These are phyloP conservation scores for Acrobeloides nanus DNA, from an alignment of 2,888 invertebrate genomes.

Conservation along the genomic window DNA sequence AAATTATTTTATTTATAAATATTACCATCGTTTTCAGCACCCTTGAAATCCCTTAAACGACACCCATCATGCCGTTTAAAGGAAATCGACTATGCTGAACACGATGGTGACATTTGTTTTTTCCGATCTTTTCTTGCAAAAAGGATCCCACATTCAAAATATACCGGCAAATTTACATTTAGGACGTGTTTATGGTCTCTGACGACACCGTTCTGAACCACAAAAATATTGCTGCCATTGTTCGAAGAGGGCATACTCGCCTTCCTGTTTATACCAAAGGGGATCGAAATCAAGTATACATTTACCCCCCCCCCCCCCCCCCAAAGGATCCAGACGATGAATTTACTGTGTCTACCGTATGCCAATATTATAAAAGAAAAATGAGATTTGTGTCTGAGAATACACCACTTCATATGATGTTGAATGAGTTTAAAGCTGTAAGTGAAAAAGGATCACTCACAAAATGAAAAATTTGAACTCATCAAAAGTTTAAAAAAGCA, in stretches of 20 bases:
- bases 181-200: conserved; percentile 90
- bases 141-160: too few species aligned
- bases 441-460: too few species aligned
- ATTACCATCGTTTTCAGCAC: conserved; percentile 1
- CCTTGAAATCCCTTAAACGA: too few species aligned
- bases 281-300: conserved; percentile 62
- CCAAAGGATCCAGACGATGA: conserved; percentile 95
- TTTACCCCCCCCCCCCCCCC: conserved; percentile 93
- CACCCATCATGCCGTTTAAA: too few species aligned
- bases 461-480: neutral
- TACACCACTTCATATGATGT: conserved; percentile 82
- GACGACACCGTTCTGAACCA: conserved; percentile 77
- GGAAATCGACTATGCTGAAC: too few species aligned
- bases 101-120: neutral
- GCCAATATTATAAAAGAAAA: conserved; percentile 71
- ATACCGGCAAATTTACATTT: too few species aligned
- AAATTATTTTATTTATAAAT: too few species aligned
- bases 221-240: conserved; percentile 89
- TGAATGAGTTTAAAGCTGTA: conserved; percentile 87
- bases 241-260: conserved; percentile 80
- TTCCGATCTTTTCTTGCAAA: too few species aligned
- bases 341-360: conserved; percentile 58
- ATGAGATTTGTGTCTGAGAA: conserved; percentile 92
- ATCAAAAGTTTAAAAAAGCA: too few species aligned
- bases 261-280: conserved; percentile 70